Evolutionary conservation across 2,797 vertebrate genomes (phyloP).

Genomic region (Eutrigla gurnardus): DNA sequence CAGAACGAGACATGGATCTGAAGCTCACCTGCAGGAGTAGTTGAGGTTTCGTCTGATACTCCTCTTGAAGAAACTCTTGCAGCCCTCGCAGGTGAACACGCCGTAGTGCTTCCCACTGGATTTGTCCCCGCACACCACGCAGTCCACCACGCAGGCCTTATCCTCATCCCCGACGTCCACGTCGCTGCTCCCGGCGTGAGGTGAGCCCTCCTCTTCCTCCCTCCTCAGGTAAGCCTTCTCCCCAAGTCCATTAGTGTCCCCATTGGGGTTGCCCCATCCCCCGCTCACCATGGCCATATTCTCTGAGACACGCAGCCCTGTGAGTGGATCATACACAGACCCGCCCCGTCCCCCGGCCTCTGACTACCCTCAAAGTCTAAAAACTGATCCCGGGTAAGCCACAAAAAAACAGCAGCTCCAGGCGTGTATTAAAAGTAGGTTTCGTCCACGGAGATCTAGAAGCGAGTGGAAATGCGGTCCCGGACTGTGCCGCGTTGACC

Average conservation of each 20-base stretch:
- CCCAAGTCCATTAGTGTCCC: constrained; percentile 89
- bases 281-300: constrained; percentile 97
- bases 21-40: constrained; percentile 93
- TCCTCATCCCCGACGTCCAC: constrained; percentile 91
- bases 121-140: constrained; percentile 95
- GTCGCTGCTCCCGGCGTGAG: constrained; percentile 90
- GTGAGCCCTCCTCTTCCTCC: constrained; percentile 90
- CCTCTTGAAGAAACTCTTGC: constrained; percentile 98
- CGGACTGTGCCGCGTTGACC: constrained; percentile 62
- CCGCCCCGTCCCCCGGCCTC: constrained; percentile 50
- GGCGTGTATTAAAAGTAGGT: constrained; percentile 5
- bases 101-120: constrained; percentile 97
- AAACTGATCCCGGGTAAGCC: constrained; percentile 11
- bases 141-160: constrained; percentile 92
- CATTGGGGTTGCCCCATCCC: constrained; percentile 94
- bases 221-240: constrained; percentile 89
- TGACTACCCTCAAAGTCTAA: constrained; percentile 20
- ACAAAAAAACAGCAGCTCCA: constrained; percentile 14
- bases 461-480: constrained; percentile 20
- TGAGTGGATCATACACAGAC: constrained; percentile 69
- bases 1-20: background rate
- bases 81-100: constrained; percentile 96
- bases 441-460: constrained; percentile 30
- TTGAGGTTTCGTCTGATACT: constrained; percentile 95
- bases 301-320: constrained; percentile 61